phyloP scores from a whole-genome alignment of 1,140 invertebrate species.

The Polypedilum pembai region DNA sequence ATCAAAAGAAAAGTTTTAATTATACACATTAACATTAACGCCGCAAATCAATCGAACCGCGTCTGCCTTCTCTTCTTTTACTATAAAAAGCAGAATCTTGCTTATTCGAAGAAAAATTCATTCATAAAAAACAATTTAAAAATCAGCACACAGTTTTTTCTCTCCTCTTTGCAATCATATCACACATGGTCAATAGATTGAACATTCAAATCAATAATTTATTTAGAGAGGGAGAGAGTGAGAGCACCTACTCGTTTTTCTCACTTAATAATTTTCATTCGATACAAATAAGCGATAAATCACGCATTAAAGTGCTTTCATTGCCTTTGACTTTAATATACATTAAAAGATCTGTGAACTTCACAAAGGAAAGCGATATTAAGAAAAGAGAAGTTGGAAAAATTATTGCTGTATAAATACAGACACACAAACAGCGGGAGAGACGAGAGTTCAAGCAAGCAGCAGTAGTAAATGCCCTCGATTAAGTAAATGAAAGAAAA shows the following conservation, averaged over 20 bases:
- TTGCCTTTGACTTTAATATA: conserved; percentile 6
- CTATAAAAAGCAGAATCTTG: too few species aligned
- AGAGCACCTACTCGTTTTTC: conserved; percentile 22
- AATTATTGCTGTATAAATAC: conserved; percentile 14
- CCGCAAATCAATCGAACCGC: too few species aligned
- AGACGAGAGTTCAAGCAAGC: not conserved
- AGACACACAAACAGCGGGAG: conserved; percentile 9
- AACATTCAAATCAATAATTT: conserved; percentile 4
- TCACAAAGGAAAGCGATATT: not conserved
- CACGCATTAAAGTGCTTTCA: conserved; percentile 10
- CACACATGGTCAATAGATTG: not conserved
- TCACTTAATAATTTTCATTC: conserved; percentile 26
- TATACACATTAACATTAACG: too few species aligned
- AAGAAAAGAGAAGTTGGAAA: conserved; percentile 18
- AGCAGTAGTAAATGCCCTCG: not conserved
- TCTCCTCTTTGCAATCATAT: too few species aligned
- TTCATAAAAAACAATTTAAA: too few species aligned
- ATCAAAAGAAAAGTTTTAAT: too few species aligned
- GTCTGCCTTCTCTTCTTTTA: too few species aligned
- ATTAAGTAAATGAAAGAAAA: not conserved
- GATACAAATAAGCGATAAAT: conserved; percentile 27
- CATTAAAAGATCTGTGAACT: conserved; percentile 11
- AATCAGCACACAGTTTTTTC: too few species aligned
- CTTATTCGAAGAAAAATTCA: too few species aligned
- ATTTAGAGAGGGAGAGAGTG: not conserved